phyloP scores from a whole-genome alignment of 2,113 vertebrate genomes.

The Colinus virginianus region DNA sequence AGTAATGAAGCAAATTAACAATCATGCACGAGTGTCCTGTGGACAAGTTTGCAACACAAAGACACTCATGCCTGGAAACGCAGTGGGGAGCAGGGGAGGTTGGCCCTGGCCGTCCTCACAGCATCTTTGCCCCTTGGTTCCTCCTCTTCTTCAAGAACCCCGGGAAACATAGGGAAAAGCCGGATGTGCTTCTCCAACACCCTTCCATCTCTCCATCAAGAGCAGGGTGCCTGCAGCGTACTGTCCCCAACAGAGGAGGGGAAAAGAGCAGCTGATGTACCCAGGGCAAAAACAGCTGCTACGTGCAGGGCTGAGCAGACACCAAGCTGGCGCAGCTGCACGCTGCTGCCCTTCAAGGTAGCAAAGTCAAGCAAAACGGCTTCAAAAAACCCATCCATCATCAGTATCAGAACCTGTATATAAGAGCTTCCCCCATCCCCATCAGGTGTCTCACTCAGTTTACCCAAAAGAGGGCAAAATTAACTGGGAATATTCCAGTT shows the following conservation, averaged over 20 bases:
- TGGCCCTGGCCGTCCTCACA: accelerated
- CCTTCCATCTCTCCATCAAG: background rate
- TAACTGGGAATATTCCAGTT: background rate
- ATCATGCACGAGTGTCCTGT: accelerated
- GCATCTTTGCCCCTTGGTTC: background rate
- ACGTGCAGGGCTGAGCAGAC: background rate
- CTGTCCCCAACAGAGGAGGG: background rate
- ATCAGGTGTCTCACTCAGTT: background rate
- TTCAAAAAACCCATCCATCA: background rate
- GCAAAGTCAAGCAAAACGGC: background rate
- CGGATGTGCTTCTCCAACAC: accelerated
- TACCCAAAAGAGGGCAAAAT: background rate
- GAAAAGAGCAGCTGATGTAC: background rate
- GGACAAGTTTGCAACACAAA: background rate
- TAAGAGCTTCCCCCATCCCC: background rate
- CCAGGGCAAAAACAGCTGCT: background rate
- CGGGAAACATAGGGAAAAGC: background rate
- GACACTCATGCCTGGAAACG: accelerated
- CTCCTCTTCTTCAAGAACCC: background rate
- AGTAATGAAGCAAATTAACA: background rate
- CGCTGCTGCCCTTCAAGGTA: background rate
- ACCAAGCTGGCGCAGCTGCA: background rate
- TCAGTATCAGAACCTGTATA: background rate
- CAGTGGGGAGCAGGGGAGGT: background rate
- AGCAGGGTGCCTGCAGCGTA: background rate